Evolutionary conservation across 2,113 vertebrate species (phyloP).

Genomic region (Vireo altiloquus): DNA sequence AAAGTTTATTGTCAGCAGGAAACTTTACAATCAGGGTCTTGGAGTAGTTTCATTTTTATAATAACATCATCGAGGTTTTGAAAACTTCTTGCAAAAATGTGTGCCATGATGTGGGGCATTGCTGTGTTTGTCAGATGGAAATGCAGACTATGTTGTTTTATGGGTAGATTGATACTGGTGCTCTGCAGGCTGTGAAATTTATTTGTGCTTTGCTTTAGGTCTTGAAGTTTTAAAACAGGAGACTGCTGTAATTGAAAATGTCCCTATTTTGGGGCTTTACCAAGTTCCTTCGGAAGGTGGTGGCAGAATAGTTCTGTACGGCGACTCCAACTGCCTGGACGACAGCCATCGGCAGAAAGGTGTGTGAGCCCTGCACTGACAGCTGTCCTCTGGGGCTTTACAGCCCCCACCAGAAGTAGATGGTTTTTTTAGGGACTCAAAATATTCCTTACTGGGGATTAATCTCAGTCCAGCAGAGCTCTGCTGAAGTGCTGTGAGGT

Average conservation of each 20-base stretch:
- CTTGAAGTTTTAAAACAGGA: conserved; percentile 96
- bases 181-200: background rate
- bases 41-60: background rate
- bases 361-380: conserved; percentile 10
- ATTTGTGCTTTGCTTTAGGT: conserved; percentile 72
- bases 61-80: background rate
- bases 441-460: background rate
- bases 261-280: conserved; percentile 93
- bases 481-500: background rate
- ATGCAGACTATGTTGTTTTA: background rate
- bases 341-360: conserved; percentile 98
- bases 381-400: background rate
- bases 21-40: background rate
- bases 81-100: background rate
- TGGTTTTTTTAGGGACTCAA: background rate
- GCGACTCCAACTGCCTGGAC: conserved; percentile 96
- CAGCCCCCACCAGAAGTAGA: background rate
- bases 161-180: background rate
- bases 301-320: conserved; percentile 91
- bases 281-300: conserved; percentile 89
- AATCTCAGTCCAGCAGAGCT: background rate
- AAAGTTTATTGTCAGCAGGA: background rate
- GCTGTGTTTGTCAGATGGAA: background rate
- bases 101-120: background rate
- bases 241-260: conserved; percentile 86